These are phyloP conservation scores for Pseudococcus jackbeardsleyi DNA, from an alignment of 2,888 invertebrate genomes.

Conservation along the genomic window DNA sequence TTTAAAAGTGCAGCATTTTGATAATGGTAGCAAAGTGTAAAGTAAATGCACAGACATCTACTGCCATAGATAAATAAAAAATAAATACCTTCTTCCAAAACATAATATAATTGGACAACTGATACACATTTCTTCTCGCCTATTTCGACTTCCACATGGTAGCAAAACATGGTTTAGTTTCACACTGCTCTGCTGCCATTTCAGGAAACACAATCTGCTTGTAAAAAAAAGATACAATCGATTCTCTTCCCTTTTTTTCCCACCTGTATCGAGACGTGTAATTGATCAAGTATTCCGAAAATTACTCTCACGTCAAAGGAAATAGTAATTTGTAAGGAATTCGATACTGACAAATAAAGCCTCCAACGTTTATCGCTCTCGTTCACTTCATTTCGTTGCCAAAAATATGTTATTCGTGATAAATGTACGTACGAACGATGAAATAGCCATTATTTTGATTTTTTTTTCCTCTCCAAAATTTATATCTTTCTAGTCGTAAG, in stretches of 20 bases:
- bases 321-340: conserved; percentile 5
- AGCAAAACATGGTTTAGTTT: too few relatives aligned
- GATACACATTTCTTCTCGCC: too few relatives aligned
- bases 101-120: too few relatives aligned
- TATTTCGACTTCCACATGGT: too few relatives aligned
- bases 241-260: neutral
- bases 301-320: neutral
- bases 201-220: too few relatives aligned
- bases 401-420: conserved; percentile 33
- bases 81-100: too few relatives aligned
- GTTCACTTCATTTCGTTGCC: conserved; percentile 26
- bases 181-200: too few relatives aligned
- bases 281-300: neutral
- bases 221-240: neutral
- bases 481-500: neutral
- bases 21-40: too few relatives aligned
- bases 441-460: conserved; percentile 17
- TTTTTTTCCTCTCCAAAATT: neutral
- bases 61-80: too few relatives aligned
- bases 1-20: too few relatives aligned
- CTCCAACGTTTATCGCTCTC: neutral
- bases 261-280: neutral
- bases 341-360: neutral
- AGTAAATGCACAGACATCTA: too few relatives aligned
- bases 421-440: neutral